Evolutionary conservation across 2,797 vertebrate genomes (phyloP), one percentile per base, ranked within the genome.

Genomic region (Hippoglossus hippoglossus): DNA sequence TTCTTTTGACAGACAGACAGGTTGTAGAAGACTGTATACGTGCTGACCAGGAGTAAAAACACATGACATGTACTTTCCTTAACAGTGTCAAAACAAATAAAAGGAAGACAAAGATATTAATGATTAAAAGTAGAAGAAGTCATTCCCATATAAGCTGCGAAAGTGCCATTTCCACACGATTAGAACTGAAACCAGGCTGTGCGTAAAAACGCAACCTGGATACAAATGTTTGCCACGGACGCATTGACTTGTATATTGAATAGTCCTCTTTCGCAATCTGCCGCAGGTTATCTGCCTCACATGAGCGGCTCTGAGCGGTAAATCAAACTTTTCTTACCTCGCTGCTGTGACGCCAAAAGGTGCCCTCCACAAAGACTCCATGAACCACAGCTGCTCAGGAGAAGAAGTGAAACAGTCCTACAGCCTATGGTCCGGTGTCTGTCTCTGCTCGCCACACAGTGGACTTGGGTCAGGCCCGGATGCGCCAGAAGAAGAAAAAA

Each of bases 251-350:
- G 28, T 19, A 2, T 31, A 12, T 55, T 5, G 15, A 39, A 65
- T 46, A 64, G n/a, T 82, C 16, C 4, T 11, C 7, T 25, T 2
- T 11, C 13, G 18, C 47, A 36, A 36, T 34, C 13, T 21, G 28
- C 18, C 3, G 36, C 19, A 56, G 26, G 63, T 0, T n/a, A 18
- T 49, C 36, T 18, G 65, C 12, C 12, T 31, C 13, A 25, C 13
- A 22, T 36, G 21, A 22, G 26, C 19, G 28, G 51, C 12, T 41
- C 21, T 15, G 22, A 22, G n/a, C n/a, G 5, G 28, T 19, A 10
- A 52, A 64, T 12, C 8, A 31, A 16, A 13, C 13, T 25, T n/a
- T 44, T 55, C 86, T 87, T 89, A 92, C 91, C 91, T 89, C 82
- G 65, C 62, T n/a, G 67, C 66, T 71, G 67, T 57, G 52, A 60